A percentile compares a stretch with the other conserved stretches of the same genome.
Evolutionary conservation across 1,140 invertebrate genomes (phyloP).

Genomic region (Lucilia cuprina): DNA sequence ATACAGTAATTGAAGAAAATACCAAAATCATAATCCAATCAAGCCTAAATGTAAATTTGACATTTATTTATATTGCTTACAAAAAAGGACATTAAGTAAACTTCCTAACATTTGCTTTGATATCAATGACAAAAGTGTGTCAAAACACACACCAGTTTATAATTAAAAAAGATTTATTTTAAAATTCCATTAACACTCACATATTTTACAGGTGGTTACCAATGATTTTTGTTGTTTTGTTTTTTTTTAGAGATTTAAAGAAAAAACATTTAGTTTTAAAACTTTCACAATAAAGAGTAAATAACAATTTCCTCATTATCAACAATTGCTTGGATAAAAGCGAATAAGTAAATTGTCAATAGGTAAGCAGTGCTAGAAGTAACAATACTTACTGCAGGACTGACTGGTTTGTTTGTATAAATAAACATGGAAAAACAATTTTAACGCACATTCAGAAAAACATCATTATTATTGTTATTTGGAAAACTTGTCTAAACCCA

Average conservation of each 20-base stretch:
- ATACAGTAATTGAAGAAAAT: too few relatives aligned
- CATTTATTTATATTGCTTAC: too few relatives aligned
- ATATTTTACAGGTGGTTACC: not conserved
- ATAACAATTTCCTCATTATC: slow-evolving; percentile 10
- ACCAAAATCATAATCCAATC: too few relatives aligned
- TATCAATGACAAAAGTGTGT: not conserved
- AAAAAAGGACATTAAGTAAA: too few relatives aligned
- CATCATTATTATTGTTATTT: not conserved
- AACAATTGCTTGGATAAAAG: not conserved
- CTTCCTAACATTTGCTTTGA: not conserved
- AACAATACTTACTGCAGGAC: not conserved
- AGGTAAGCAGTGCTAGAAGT: not conserved
- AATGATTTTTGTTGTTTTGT: not conserved
- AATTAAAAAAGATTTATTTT: not conserved
- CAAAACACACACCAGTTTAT: not conserved
- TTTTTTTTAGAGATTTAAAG: not conserved
- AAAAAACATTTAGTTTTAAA: not conserved
- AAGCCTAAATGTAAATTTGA: too few relatives aligned
- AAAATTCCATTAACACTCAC: not conserved
- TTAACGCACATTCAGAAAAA: not conserved
- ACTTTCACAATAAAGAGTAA: not conserved
- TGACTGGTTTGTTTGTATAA: not conserved
- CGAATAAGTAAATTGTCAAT: slow-evolving; percentile 3
- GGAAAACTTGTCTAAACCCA: not conserved
- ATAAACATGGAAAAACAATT: not conserved